These are phyloP conservation scores for Drosophila lutescens DNA, from an alignment of 2,888 invertebrate genomes.

Conservation along the genomic window DNA sequence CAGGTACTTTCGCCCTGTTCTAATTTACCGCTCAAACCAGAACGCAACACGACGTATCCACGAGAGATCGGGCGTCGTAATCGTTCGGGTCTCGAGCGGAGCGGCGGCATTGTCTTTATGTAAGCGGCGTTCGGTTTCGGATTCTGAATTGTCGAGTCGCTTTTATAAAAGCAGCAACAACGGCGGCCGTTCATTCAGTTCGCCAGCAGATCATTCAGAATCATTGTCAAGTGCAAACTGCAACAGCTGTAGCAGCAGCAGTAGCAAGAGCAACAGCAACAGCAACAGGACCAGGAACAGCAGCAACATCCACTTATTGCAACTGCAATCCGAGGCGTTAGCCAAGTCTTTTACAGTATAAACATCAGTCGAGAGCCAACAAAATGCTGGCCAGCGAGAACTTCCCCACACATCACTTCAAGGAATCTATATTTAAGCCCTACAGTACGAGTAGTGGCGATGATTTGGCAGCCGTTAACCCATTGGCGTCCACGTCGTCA, in stretches of 20 bases:
- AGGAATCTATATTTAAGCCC: conserved; percentile 81
- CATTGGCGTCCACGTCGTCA: conserved; percentile 58
- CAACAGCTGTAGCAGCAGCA: conserved; percentile 36
- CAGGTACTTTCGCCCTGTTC: conserved; percentile 14
- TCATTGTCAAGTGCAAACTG: conserved; percentile 65
- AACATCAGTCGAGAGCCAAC: conserved; percentile 39
- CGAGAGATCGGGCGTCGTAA: not conserved
- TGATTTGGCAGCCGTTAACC: conserved; percentile 64
- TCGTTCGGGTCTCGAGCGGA: conserved; percentile 25
- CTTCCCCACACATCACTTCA: conserved; percentile 72
- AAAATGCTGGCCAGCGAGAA: conserved; percentile 82
- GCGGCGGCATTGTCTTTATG: conserved; percentile 43
- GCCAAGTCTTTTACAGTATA: conserved; percentile 16
- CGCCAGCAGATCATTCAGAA: conserved; percentile 66
- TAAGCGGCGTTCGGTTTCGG: conserved; percentile 35
- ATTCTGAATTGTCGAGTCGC: conserved; percentile 49
- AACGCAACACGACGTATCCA: conserved; percentile 20
- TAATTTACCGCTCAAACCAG: not conserved
- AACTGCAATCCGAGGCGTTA: conserved; percentile 5
- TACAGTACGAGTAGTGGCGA: conserved; percentile 59
- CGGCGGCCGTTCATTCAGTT: conserved; percentile 69
- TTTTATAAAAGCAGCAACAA: conserved; percentile 81
- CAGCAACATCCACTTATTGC: conserved; percentile 11
- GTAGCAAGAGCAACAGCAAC: conserved; percentile 9
- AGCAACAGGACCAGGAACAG: not conserved